Base-by-base conservation (phyloP, 2,888 invertebrate genomes). In the Magallana nippona region DNA sequence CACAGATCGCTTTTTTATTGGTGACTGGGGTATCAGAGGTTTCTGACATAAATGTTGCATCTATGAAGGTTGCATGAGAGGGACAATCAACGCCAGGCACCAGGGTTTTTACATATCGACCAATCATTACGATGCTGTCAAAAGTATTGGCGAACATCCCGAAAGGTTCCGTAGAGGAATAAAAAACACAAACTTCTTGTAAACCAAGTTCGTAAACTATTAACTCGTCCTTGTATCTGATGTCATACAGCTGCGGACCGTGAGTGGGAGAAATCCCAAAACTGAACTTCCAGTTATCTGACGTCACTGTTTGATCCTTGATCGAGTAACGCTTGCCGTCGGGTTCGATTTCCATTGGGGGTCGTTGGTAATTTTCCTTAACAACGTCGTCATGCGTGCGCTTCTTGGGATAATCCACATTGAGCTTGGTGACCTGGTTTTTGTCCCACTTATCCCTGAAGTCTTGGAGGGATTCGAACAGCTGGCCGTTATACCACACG, bases 11-110 rank as follows among this genome's bases (percentile, higher is more conserved):
- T 1, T 88, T 85, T 0, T 85, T 82, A 1, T 87, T 57, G 15
- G 77, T 79, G 0, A 83, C 63, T 10, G 88, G 85, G n/a, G 78
- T 78, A 1, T 55, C 56, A 22, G 79, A 80, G 0, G 62, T 56
- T 55, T 89, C 89, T 3, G 86, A 56, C 13, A 85, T 84, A 55
- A 88, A 87, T 11, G 85, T 81, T 10, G 89, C 85, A 19, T 86
- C 84, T 15, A 89, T 81, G 81, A 88, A 90, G 5, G 90, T 89
- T 10, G 93, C 90, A 57, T 91, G 88, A 11, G 82, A 83, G 0
- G 93, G 93, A 84, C 93, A 93, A 82, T 93, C 93, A 1, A 89
- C 88, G 1, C 93, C 93, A 0, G 91, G 88, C 8, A 91, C 86
- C 55, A 93, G 88, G 17, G 88, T 84, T n/a, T 86, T 87, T 10